A percentile compares a stretch with the other conserved stretches of the same genome.
phyloP scores from a whole-genome alignment of 64 coral and sea anemone species.

The Actinia equina region DNA sequence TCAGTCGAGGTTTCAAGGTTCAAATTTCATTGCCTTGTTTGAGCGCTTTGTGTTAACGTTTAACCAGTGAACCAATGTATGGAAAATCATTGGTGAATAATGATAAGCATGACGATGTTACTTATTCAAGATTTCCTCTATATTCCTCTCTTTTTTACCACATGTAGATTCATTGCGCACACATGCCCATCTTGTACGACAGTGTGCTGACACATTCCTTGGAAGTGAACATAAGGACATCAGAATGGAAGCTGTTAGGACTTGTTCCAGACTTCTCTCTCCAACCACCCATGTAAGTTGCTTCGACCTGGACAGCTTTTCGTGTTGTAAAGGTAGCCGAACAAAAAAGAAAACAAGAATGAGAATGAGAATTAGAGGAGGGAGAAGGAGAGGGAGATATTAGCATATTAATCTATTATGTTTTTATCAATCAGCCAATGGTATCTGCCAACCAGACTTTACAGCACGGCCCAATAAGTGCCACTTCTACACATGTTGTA shows the following conservation, averaged over 20 bases:
- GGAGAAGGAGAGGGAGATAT: too few relatives aligned
- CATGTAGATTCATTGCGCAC: conserved; percentile 29
- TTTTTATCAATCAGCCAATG: conserved; percentile 67
- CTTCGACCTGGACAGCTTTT: background rate
- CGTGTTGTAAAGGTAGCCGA: background rate
- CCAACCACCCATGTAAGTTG: conserved; percentile 79
- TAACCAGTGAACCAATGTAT: too few relatives aligned
- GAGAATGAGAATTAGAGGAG: too few relatives aligned
- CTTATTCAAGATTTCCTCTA: too few relatives aligned
- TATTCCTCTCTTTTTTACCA: too few relatives aligned
- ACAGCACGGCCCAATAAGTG: conserved; percentile 79
- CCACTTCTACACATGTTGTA: conserved; percentile 82
- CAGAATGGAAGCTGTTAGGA: conserved; percentile 98
- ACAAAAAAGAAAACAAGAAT: too few relatives aligned
- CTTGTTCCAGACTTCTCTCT: conserved; percentile 85
- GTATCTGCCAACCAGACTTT: conserved; percentile 77
- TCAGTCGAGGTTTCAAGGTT: too few relatives aligned
- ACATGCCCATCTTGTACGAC: conserved; percentile 76
- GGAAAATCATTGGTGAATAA: too few relatives aligned
- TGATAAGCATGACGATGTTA: too few relatives aligned
- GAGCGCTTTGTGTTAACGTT: too few relatives aligned
- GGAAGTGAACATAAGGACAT: conserved; percentile 97
- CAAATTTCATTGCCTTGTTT: too few relatives aligned
- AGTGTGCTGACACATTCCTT: conserved; percentile 95
- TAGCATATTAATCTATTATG: background rate